Evolutionary conservation across 2,888 invertebrate species (phyloP), one percentile per base, ranked within the genome.

Genomic region (Megaustenia siamemsis): DNA sequence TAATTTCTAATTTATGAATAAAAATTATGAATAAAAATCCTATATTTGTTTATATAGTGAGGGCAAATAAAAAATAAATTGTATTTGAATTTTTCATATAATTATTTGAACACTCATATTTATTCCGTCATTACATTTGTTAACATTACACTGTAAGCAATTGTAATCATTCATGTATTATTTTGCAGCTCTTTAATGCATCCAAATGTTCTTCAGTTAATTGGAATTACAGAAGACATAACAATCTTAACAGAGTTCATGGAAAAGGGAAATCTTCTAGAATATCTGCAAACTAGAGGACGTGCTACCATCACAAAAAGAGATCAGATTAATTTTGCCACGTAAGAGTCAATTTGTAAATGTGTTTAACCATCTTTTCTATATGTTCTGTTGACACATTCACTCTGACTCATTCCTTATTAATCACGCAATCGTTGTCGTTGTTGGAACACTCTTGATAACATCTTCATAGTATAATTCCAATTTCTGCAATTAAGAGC

Each of bases 191-290:
- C 98, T 5, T 95, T 99, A 90, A 97, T 97, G 92, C 99, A 99
- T 95, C 97, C 97, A 93, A 99, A 99, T 95, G 95, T 99, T 92
- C 99, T 99, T 78, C 97, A 98, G 92, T 95, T 99, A 89, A 96
- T 99, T 91, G 99, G 99, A 77, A 98, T 99, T 88, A 96, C 98
- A 94, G 94, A 95, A 71, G 94, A 94, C 75, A 90, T 89, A 56
- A 89, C 89, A 4, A 90, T 89, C 83, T 63, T 63, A 63, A 93
- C 93, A 86, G 94, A 94, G 86, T 93, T 89, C 86, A 99, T 99
- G 98, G 98, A 98, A 93, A 99, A 99, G 95, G 99, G 99, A 91
- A 98, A 98, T 94, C 96, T 99, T 91, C 98, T 99, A 82, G 99
- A 99, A 95, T 99, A 99, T 95, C 95, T 99, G 91, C 96, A 99